These are phyloP conservation scores for Podarcis lilfordi DNA, from an alignment of 2,797 vertebrate species.

Conservation along the genomic window DNA sequence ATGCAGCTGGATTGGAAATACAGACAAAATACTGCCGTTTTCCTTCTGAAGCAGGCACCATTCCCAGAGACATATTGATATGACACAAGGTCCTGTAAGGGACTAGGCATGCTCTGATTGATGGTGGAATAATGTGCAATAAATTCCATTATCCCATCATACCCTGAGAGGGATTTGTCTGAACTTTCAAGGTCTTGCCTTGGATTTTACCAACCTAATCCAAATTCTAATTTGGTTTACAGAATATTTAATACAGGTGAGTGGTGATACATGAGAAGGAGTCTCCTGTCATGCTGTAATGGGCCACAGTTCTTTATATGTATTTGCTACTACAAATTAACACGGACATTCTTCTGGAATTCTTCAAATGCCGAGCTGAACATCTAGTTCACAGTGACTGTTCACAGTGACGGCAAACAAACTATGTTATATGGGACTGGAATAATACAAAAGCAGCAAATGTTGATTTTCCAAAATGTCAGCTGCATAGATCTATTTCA, in stretches of 20 bases:
- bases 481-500: background rate
- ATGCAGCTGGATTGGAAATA: background rate
- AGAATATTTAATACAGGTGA: constrained; percentile 12
- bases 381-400: background rate
- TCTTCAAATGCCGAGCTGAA: constrained; percentile 11
- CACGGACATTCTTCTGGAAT: constrained; percentile 15
- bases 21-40: background rate
- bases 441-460: background rate
- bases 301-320: background rate
- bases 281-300: background rate
- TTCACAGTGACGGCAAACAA: background rate
- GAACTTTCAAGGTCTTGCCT: background rate
- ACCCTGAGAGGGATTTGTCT: background rate
- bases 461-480: background rate
- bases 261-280: constrained; percentile 23
- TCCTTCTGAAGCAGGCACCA: background rate
- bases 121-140: background rate
- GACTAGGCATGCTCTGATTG: background rate
- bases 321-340: constrained; percentile 23
- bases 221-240: constrained; percentile 32
- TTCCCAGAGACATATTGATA: background rate
- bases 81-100: background rate
- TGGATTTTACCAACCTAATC: constrained; percentile 12
- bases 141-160: background rate
- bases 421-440: background rate